Percentiles rank a stretch among this genome's conserved stretches.
phyloP scores from a whole-genome alignment of 1,140 invertebrate genomes.

The Musca domestica region DNA sequence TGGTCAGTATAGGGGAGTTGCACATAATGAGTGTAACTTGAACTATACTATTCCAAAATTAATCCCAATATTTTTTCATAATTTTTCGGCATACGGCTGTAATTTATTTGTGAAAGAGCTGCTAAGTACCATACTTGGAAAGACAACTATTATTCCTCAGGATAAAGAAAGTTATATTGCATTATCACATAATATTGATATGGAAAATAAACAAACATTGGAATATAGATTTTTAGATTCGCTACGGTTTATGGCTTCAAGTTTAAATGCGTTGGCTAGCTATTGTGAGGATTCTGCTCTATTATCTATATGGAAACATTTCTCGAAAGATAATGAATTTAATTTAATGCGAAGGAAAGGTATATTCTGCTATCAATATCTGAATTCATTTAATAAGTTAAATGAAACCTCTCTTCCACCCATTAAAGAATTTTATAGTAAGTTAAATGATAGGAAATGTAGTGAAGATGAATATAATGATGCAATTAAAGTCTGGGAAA shows the following conservation, averaged over 20 bases:
- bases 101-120: neutral
- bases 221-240: too few relatives aligned
- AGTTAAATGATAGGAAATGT: slow-evolving; percentile 38
- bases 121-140: too few relatives aligned
- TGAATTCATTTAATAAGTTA: slow-evolving; percentile 40
- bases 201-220: too few relatives aligned
- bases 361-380: slow-evolving; percentile 44
- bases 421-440: slow-evolving; percentile 47
- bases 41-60: too few relatives aligned
- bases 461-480: slow-evolving; percentile 49
- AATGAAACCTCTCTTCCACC: slow-evolving; percentile 40
- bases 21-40: neutral
- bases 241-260: too few relatives aligned
- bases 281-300: too few relatives aligned
- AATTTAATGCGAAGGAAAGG: slow-evolving; percentile 45
- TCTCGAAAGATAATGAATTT: too few relatives aligned
- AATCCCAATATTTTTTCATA: neutral
- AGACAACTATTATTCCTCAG: too few relatives aligned
- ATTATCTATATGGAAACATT: too few relatives aligned
- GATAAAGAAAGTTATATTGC: slow-evolving; percentile 35
- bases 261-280: too few relatives aligned
- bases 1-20: neutral
- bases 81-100: neutral
- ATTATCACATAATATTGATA: slow-evolving; percentile 28
- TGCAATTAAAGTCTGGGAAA: slow-evolving; percentile 52